These are phyloP conservation scores for Amblyjoppa fuscipennis DNA, from an alignment of 2,888 invertebrate genomes.

Conservation along the genomic window DNA sequence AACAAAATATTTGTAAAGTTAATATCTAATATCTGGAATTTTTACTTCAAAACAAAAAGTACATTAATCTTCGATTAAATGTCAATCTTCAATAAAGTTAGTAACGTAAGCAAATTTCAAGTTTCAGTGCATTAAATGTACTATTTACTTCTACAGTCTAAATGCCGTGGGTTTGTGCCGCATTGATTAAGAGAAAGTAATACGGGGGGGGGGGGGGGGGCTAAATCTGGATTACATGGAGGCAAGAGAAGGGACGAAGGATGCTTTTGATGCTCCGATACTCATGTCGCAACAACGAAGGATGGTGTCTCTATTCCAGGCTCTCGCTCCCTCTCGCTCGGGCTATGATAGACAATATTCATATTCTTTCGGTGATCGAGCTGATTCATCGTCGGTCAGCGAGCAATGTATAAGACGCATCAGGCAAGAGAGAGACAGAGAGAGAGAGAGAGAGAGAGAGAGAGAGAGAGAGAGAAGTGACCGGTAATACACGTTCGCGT, in stretches of 20 bases:
- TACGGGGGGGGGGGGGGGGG: constrained; percentile 40
- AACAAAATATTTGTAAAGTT: no score
- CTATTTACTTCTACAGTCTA: constrained; percentile 55
- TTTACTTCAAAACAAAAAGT: no score
- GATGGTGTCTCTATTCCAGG: constrained; percentile 35
- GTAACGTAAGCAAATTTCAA: no score
- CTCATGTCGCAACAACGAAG: constrained; percentile 30
- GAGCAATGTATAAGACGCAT: constrained; percentile 18
- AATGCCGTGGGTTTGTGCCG: constrained; percentile 48
- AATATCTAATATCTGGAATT: no score
- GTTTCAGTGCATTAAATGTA: no score
- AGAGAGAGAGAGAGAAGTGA: constrained; percentile 49
- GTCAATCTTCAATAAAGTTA: no score
- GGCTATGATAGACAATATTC: constrained; percentile 71
- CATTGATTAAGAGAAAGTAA: constrained; percentile 72
- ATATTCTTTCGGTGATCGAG: constrained; percentile 73
- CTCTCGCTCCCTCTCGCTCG: constrained; percentile 11
- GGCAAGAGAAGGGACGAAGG: background rate
- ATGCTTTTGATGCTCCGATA: constrained; percentile 30
- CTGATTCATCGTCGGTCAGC: constrained; percentile 67
- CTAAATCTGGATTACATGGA: constrained; percentile 14
- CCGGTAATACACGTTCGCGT: constrained; percentile 71
- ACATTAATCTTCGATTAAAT: no score
- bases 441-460: constrained; percentile 39
- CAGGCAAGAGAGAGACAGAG: background rate